Evolutionary conservation across 2,113 vertebrate genomes (phyloP), one percentile per base, ranked within the genome.

Genomic region (Tautogolabrus adspersus): DNA sequence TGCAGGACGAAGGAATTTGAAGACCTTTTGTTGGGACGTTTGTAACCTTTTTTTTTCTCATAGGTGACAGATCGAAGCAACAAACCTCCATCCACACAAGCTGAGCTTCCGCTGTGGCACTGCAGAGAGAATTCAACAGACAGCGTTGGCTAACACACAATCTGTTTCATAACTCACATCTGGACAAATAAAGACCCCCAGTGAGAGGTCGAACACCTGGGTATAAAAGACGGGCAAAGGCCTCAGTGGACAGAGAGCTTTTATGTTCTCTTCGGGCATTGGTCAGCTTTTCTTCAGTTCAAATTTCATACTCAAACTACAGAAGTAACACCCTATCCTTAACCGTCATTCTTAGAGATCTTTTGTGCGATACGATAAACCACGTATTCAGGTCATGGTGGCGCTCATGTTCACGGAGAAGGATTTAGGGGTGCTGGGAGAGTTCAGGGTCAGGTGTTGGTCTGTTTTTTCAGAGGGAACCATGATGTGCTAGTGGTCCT

Each of bases 351-450:
- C 21, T 84, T 71, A 89, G 85, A 81, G 83, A 90, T 94, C 92
- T 92, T 91, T 42, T 10, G 58, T 82, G 63, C 42, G 93, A 91
- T 93, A 89, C 81, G 73, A 56, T 75, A 65, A 38, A 60, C 13
- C 46, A 40, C 66, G 11, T 42, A 89, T 95, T 95, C 92, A 95
- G 94, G 93, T 96, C 94, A 93, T 90, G 11, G 23, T 47, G 10
- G 72, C 90, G 93, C 77, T 93, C 93, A 92, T 91, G 93, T 92
- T 91, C 56, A 44, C 21, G 19, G 16, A 10, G 12, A 3, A 6
- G 38, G 80, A 90, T n/a, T 19, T 0, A 72, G 52, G 86, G 71
- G 77, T 40, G 72, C 66, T 34, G 12, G 23, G 16, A 46, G 47
- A 26, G 38, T 60, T 78, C 30, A 18, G 65, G 75, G 66, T 59